Base-by-base conservation (phyloP, 2,888 invertebrate species). In the Thereva unica region DNA sequence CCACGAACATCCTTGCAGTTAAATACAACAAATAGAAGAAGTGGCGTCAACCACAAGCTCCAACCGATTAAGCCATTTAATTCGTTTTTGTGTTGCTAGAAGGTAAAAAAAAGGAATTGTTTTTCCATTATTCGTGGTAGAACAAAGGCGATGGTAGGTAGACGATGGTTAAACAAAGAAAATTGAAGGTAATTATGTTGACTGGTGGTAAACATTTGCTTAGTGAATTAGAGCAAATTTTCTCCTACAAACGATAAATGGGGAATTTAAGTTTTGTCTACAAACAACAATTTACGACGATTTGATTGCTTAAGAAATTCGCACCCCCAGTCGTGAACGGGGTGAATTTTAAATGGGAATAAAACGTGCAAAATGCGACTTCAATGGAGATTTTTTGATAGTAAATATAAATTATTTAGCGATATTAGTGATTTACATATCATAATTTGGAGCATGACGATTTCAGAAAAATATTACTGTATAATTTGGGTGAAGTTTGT, bases 151-250 rank as follows among this genome's bases (percentile, higher is more conserved):
- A 38, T 38, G 49, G 40, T 35, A 61, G 8, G 12, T 9, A 56
- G 34, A 52, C n/a, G 37, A 2, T 23, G 23, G 23, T 23, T 23
- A 23, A 23, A 23, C 23, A 23, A 23, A 23, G 23, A 23, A 23
- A 23, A 23, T 23, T 23, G 23, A 50, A 23, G 40, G 61, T 23
- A 64, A 67, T 52, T 41, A 64, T 64, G 52, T 66, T 61, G 65
- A 42, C 37, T 12, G 9, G 4, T 10, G 40, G 12, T 38, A 70
- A 65, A 69, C 65, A 67, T 68, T 68, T 59, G 45, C 59, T 5
- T 9, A 12, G 44, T 45, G 55, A 68, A 68, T 68, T 68, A 66
- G 50, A 68, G 57, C 42, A 41, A 35, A n/a, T 41, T 66, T 66
- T 50, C 40, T 38, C 8, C 4, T 7, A 10, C 23, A 49, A 6